Conservation (phyloP, 2,797 vertebrate species). For the Acanthis flammea region DNA sequence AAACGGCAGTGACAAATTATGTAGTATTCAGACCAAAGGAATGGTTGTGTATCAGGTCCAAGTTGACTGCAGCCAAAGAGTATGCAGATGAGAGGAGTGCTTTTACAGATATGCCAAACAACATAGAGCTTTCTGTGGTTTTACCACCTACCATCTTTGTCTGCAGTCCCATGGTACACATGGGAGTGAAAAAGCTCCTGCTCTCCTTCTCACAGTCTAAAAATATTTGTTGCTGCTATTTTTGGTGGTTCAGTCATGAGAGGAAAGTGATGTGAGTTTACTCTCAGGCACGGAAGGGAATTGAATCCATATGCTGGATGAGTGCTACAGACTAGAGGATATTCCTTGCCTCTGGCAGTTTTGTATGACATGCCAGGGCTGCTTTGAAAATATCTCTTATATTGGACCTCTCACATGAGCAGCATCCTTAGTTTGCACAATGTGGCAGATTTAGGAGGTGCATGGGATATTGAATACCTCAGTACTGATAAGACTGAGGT, state of each 20-base stretch:
- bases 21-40: background rate
- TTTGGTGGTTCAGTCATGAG: background rate
- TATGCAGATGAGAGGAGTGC: background rate
- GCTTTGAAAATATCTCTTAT: background rate
- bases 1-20: background rate
- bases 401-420: background rate
- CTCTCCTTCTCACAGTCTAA: background rate
- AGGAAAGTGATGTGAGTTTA: conserved; percentile 30
- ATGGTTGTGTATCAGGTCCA: background rate
- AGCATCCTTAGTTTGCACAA: background rate
- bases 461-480: background rate
- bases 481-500: background rate
- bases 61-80: background rate
- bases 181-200: background rate
- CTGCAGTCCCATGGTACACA: background rate
- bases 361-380: background rate
- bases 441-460: background rate
- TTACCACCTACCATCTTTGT: background rate
- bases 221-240: conserved; percentile 38
- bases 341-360: conserved; percentile 11
- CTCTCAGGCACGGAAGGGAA: background rate
- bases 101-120: background rate
- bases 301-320: background rate
- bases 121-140: background rate
- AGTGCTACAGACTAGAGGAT: background rate